phyloP scores from a whole-genome alignment of 2,888 invertebrate genomes.

The Malacosoma neustria region DNA sequence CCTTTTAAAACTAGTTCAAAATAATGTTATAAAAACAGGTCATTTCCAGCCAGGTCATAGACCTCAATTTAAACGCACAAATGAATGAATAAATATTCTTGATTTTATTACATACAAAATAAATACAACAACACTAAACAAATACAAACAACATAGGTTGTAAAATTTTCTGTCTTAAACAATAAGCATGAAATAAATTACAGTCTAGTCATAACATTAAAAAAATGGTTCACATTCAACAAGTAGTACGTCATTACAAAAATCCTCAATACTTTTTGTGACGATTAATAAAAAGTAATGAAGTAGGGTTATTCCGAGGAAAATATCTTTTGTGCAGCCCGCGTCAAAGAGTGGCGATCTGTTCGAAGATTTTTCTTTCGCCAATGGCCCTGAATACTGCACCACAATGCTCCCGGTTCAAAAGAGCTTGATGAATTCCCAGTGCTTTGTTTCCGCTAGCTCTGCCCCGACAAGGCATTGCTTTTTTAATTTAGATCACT shows the following conservation, averaged over 20 bases:
- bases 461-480: slow-evolving; percentile 65
- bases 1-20: too few relatives aligned
- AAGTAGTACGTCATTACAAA: slow-evolving; percentile 45
- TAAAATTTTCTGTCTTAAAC: too few relatives aligned
- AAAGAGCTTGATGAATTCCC: slow-evolving; percentile 71
- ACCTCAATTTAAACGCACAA: too few relatives aligned
- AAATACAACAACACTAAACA: too few relatives aligned
- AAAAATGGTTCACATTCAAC: slow-evolving; percentile 52
- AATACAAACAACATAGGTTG: too few relatives aligned
- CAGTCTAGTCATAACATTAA: too few relatives aligned
- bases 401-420: slow-evolving; percentile 63
- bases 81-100: too few relatives aligned
- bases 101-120: too few relatives aligned
- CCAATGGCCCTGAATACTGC: slow-evolving; percentile 54
- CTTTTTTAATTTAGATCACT: slow-evolving; percentile 71
- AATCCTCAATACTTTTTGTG: slow-evolving; percentile 47
- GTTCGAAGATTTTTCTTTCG: slow-evolving; percentile 61
- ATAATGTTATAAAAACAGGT: too few relatives aligned
- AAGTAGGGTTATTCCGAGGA: slow-evolving; percentile 44
- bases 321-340: slow-evolving; percentile 57
- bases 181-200: too few relatives aligned
- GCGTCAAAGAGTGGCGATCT: slow-evolving; percentile 67
- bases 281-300: slow-evolving; percentile 49
- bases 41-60: too few relatives aligned
- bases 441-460: slow-evolving; percentile 67